These are phyloP conservation scores for Neelides folsomi DNA, from an alignment of 2,888 invertebrate genomes.

Conservation along the genomic window DNA sequence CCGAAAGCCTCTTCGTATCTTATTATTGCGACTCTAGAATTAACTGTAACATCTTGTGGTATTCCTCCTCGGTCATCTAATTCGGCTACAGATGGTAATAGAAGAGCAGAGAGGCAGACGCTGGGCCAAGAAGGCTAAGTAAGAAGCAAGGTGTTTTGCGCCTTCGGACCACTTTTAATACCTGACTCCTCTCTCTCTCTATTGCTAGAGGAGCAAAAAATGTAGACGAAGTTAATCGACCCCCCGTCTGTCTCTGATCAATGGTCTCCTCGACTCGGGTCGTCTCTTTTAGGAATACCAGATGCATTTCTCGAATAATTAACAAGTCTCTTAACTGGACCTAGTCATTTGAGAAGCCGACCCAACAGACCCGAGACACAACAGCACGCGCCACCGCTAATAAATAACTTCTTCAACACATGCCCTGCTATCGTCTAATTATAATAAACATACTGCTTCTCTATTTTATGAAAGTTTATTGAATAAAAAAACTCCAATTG, in stretches of 20 bases:
- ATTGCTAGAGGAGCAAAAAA: background rate
- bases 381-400: slow-evolving; percentile 1
- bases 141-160: slow-evolving; percentile 10
- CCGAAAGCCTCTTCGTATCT: slow-evolving; percentile 9
- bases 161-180: background rate
- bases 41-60: slow-evolving; percentile 27
- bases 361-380: background rate
- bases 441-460: too few species aligned
- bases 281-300: slow-evolving; percentile 6
- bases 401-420: slow-evolving; percentile 4
- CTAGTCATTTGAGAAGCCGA: background rate
- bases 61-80: slow-evolving; percentile 6
- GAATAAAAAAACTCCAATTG: too few species aligned
- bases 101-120: background rate
- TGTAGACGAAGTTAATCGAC: slow-evolving; percentile 5
- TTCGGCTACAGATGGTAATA: slow-evolving; percentile 12
- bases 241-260: slow-evolving; percentile 9
- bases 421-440: background rate
- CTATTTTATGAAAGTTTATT: too few species aligned
- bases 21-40: slow-evolving; percentile 11
- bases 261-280: slow-evolving; percentile 1
- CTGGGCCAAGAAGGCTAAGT: slow-evolving; percentile 7
- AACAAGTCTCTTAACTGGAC: background rate
- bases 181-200: background rate
- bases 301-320: slow-evolving; percentile 12